phyloP scores from a whole-genome alignment of 2,797 vertebrate species.

The Neosilurus mollespiculum region DNA sequence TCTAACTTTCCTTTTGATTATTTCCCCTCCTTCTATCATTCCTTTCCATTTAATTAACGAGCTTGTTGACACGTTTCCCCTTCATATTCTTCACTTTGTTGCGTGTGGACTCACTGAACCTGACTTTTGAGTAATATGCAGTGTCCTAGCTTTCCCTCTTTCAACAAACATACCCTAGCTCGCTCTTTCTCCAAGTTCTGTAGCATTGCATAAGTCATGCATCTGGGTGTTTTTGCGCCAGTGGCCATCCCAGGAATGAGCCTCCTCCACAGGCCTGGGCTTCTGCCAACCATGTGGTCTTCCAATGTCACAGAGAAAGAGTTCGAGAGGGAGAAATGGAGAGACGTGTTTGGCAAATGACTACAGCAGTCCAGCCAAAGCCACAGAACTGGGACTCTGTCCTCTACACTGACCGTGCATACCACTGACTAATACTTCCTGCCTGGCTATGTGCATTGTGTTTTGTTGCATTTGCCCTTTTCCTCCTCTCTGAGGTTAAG shows the following conservation, averaged over 20 bases:
- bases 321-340: conserved; percentile 21
- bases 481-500: conserved; percentile 52
- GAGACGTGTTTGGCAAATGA: conserved; percentile 41
- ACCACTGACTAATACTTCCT: conserved; percentile 58
- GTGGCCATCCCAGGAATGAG: conserved; percentile 69
- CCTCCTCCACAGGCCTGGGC: conserved; percentile 66
- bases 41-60: background rate
- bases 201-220: conserved; percentile 10
- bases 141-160: background rate
- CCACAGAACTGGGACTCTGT: conserved; percentile 61
- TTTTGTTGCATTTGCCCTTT: conserved; percentile 35
- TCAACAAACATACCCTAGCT: background rate
- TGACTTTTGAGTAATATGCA: conserved; percentile 5
- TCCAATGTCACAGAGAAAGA: conserved; percentile 63
- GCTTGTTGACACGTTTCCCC: background rate
- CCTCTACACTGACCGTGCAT: conserved; percentile 53
- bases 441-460: conserved; percentile 42
- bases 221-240: conserved; percentile 59
- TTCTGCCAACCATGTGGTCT: conserved; percentile 69
- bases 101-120: background rate
- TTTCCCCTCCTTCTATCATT: background rate
- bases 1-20: background rate
- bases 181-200: background rate
- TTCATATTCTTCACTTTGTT: background rate
- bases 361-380: conserved; percentile 48